Evolutionary conservation across 2,888 invertebrate species (phyloP), one percentile per base, ranked within the genome.

Genomic region (Scaptomyza polygonia): DNA sequence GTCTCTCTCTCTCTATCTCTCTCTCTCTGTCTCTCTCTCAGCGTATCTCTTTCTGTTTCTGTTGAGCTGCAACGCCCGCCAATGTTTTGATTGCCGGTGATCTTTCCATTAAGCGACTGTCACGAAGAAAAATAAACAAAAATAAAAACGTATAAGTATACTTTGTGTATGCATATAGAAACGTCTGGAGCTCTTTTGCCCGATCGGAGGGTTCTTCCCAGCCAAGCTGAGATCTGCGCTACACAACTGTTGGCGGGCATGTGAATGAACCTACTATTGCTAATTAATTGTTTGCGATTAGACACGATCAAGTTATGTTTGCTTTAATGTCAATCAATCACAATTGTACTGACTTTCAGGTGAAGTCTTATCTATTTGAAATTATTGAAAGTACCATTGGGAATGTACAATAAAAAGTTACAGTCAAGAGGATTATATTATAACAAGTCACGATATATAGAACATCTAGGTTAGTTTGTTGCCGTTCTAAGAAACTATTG

Each of bases 31-130:
- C 2, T 30, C 1, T n/a, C n/a, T n/a, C 32, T 34, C n/a, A n/a
- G n/a, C n/a, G n/a, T n/a, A 12, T 40, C 18, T 40, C 39, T 40
- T 4, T 40, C 40, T 21, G 16, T 40, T 3, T 39, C 39, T 48
- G 32, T 29, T 52, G 3, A 27, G 40, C 30, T 39, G n/a, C 53
- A 42, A 30, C 42, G 57, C 30, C 40, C 59, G 54, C 43, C 43
- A 34, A 57, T 63, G 53, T 29, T 71, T 63, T 76, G 71, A 77
- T 72, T 75, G 42, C 61, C 67, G 59, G 54, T 67, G 74, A 75
- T 77, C 72, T 72, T 77, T 77, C 53, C 47, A 75, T 67, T 67
- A 67, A 57, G 58, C 72, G 21, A 58, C 69, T 40, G 52, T 18
- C 29, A 16, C 49, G 39, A 54, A 56, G 36, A 21, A 34, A 47